Conservation (phyloP, 1,140 invertebrate species). For the Euura saliciscinereae region DNA sequence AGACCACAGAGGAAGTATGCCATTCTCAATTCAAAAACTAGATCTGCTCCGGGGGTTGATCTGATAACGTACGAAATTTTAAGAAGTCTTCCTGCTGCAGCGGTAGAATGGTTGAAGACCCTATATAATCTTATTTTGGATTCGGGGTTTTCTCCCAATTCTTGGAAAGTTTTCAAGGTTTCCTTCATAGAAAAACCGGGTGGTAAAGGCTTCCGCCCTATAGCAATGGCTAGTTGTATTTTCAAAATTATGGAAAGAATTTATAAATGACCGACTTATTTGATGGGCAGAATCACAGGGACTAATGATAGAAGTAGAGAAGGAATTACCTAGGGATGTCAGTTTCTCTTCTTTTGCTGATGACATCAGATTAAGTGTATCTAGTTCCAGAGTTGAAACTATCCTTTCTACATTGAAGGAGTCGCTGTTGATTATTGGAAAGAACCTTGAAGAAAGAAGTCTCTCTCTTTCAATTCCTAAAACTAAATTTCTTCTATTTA, state of each 20-base stretch:
- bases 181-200: neutral
- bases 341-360: too few species aligned
- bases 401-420: too few species aligned
- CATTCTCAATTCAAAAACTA: neutral
- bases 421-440: too few species aligned
- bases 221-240: neutral
- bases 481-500: too few species aligned
- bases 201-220: neutral
- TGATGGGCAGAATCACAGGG: neutral
- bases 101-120: neutral
- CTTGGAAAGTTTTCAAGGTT: neutral
- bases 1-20: too few species aligned
- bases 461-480: too few species aligned
- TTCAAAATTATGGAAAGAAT: neutral
- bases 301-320: too few species aligned
- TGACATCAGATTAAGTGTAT: too few species aligned
- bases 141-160: neutral
- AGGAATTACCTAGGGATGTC: too few species aligned
- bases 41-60: neutral
- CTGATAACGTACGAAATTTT: neutral
- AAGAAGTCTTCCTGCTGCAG: neutral
- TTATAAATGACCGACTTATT: neutral
- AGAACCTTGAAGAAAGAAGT: too few species aligned
- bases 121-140: neutral
- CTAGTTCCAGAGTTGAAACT: too few species aligned